Base-by-base conservation (phyloP, 2,888 invertebrate species). In the Tribolium freemani region DNA sequence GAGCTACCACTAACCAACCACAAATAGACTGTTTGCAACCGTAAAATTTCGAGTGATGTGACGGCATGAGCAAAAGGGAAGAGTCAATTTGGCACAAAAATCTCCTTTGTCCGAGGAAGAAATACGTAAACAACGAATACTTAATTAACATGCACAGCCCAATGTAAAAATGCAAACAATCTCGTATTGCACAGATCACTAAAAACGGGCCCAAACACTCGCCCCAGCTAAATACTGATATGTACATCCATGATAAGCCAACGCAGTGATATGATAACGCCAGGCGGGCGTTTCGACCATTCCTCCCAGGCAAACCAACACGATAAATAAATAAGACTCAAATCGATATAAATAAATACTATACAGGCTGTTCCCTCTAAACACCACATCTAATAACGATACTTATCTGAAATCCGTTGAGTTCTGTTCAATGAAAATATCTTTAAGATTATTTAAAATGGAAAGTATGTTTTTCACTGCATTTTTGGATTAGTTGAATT, bases 141-240 rank as follows among this genome's bases (percentile, higher is more conserved):
- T 76, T 76, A 80, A 81, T 80, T 80, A 80, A 70, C 54, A 77
- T 74, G 79, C 83, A 83, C 83, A 83, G 82, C 82, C 83, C 79
- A 76, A 81, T 81, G 75, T 76, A 77, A 79, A 81, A 80, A 81
- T 81, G 78, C 79, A 81, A 80, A 80, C 76, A 74, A 70, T 60
- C 71, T 67, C 60, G 66, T 74, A 74, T 74, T 74, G 74, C 74
- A 75, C 72, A 72, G 45, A 73, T 74, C 50, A 71, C 53, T 71
- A 79, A 68, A 66, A 54, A 16, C 53, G 16, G 21, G 57, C n/a
- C 31, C 54, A 31, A 20, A 16, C 5, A 45, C 57, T 20, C 11
- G 31, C 4, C 20, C 20, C 8, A 44, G n/a, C 44, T 16, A 5
- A 26, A 44, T 60, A 60, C 64, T 30, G 64, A 66, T 66, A 54